Percentiles rank a stretch among this genome's conserved stretches.
phyloP scores from a whole-genome alignment of 1,140 invertebrate genomes.

The Leptinotarsa lineolata region DNA sequence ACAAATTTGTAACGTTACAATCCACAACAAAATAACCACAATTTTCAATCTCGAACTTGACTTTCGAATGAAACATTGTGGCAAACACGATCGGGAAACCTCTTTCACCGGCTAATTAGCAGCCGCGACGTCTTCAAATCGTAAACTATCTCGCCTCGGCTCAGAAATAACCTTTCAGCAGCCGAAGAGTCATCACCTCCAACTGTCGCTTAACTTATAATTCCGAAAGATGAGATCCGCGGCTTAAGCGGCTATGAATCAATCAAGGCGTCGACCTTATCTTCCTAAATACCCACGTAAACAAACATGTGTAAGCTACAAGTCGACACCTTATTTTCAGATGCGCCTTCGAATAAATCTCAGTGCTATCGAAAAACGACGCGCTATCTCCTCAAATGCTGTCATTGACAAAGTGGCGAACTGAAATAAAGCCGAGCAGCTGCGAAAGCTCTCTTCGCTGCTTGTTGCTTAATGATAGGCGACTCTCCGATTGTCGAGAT shows the following conservation, averaged over 20 bases:
- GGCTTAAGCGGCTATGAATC: slow-evolving; percentile 34
- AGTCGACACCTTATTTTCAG: slow-evolving; percentile 50
- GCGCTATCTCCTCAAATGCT: slow-evolving; percentile 30
- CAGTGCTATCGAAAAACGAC: slow-evolving; percentile 40
- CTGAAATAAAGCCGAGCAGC: slow-evolving; percentile 49
- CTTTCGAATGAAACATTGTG: too few relatives aligned
- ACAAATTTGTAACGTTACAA: too few relatives aligned
- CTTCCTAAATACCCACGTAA: slow-evolving; percentile 45
- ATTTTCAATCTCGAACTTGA: too few relatives aligned
- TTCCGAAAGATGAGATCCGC: background rate
- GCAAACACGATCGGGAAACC: background rate
- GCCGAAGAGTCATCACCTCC: background rate
- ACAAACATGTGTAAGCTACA: slow-evolving; percentile 50
- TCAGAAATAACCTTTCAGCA: slow-evolving; percentile 1
- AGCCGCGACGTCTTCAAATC: too few relatives aligned
- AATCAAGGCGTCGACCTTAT: slow-evolving; percentile 38
- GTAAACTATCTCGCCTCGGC: background rate
- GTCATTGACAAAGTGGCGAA: slow-evolving; percentile 50
- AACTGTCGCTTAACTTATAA: slow-evolving; percentile 19
- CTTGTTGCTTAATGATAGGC: too few relatives aligned
- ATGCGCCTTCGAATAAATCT: slow-evolving; percentile 47
- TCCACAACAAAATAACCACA: too few relatives aligned
- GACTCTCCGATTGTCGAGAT: too few relatives aligned
- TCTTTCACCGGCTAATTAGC: background rate
- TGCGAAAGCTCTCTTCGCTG: slow-evolving; percentile 21